Evolutionary conservation across 2,113 vertebrate species (phyloP), one percentile per base, ranked within the genome.

Genomic region (Origma solitaria): DNA sequence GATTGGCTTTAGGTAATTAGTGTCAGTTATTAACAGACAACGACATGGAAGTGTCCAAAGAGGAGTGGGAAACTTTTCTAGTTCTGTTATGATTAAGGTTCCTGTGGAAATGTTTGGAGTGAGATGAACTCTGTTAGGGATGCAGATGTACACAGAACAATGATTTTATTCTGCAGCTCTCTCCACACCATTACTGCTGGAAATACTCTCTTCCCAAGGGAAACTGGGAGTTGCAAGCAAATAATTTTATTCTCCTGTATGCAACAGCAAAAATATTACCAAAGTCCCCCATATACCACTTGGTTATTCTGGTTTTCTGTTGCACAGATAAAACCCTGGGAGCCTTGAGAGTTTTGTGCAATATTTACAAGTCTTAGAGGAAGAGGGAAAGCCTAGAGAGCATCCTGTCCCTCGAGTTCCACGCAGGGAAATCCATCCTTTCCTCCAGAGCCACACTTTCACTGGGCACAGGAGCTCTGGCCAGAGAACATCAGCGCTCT

Each of bases 191-290:
- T 81, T 80, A 93, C 92, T 96, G 90, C 76, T 72, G 80, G 80
- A 93, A 94, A 60, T 62, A 50, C 65, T 62, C 71, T 45, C 51
- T 88, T 80, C 87, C 92, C 76, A 78, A 84, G 69, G 79, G 80
- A 88, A 90, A 70, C 38, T 11, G 54, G 18, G 35, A 60, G 30
- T 4, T 81, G 33, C 6, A 44, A 75, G 22, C 66, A 51, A 61
- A 11, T 11, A 57, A 44, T 24, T 75, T 93, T 3, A 81, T 30
- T 24, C 16, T 86, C 15, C 19, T 15, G 2, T 17, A 31, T 33
- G 44, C 37, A 84, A 31, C 3, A 68, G 56, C 8, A 86, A 51
- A 66, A 86, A 8, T 3, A 53, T 9, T 4, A 6, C 21, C 60
- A 57, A 85, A 82, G 27, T 10, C 9, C 10, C 47, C 33, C 47